A percentile compares a stretch with the other conserved stretches of the same genome.
These are phyloP conservation scores for Dreissena polymorpha DNA, from an alignment of 1,140 invertebrate genomes.

Conservation along the genomic window DNA sequence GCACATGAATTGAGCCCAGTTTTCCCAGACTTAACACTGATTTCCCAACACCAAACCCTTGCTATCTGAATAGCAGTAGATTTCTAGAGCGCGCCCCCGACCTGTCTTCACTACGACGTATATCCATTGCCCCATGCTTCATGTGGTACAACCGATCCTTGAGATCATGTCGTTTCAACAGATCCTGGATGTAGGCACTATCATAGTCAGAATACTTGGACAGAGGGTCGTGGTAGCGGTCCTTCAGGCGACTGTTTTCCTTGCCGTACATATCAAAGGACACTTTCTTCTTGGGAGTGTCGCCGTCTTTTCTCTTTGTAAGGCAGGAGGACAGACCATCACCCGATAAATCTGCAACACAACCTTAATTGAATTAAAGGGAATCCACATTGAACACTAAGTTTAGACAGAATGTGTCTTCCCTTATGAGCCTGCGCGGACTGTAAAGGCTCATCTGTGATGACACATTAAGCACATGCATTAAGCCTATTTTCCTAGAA, in stretches of 20 bases:
- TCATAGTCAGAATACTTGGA: constrained; percentile 62
- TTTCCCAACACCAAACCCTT: no score
- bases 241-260: constrained; percentile 68
- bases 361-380: not conserved
- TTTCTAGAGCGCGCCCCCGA: constrained; percentile 57
- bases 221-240: constrained; percentile 55
- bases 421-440: no score
- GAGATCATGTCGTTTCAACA: constrained; percentile 65
- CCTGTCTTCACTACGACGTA: constrained; percentile 58
- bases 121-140: constrained; percentile 66
- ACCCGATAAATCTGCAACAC: constrained; percentile 42
- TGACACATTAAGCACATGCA: no score
- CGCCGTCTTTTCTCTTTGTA: constrained; percentile 66
- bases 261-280: constrained; percentile 74
- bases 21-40: no score
- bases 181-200: constrained; percentile 62
- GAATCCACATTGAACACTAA: no score
- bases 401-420: no score
- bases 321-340: constrained; percentile 66
- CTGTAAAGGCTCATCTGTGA: no score
- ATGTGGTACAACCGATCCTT: constrained; percentile 71
- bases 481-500: no score
- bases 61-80: constrained; percentile 70
- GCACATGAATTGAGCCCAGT: no score
- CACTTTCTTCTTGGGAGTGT: constrained; percentile 74